Evolutionary conservation across 2,888 invertebrate genomes (phyloP), one percentile per base, ranked within the genome.

Genomic region (Sinotaia quadrata): DNA sequence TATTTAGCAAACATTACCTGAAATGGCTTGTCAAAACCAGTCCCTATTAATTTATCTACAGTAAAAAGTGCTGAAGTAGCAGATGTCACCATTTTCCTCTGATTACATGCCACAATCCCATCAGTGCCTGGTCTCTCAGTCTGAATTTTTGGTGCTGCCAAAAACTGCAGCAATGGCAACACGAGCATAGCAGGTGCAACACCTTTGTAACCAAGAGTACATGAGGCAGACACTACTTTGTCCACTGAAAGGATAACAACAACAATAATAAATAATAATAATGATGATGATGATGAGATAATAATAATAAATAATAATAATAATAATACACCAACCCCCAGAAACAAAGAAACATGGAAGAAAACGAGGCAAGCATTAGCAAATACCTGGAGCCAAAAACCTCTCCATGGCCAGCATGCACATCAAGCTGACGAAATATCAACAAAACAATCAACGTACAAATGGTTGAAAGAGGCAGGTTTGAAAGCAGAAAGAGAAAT

Each of bases 81-180:
- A 34, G 37, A 12, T n/a, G 21, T n/a, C 34, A 37, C 58, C 34
- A 37, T n/a, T 27, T 58, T 24, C 21, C 58, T 58, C 27, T 58
- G 24, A 21, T 15, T 29, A n/a, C 10, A 4, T 7, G 33, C 33
- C 12, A 2, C 56, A 33, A 10, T 27, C 7, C n/a, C 31, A 12
- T 12, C 4, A 15, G 29, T 4, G 33, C n/a, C 33, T 47, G 47
- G n/a, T 47, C n/a, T n/a, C 56, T 33, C 33, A n/a, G 4, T n/a
- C 56, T n/a, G 15, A 12, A 1, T 21, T 21, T 33, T 34, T n/a
- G 56, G 31, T 36, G n/a, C 33, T 33, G 56, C 31, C 8, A 56
- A n/a, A 12, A 75, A 59, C 61, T 73, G 72, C 7, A 75, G 68
- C 29, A 73, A 21, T 4, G 75, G 75, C 41, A 72, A 36, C 5